Evolutionary conservation across 30 jellyfish, hydroid and myxozoan genomes (phyloP).

Genomic region (Hydractinia symbiolongicarpus): DNA sequence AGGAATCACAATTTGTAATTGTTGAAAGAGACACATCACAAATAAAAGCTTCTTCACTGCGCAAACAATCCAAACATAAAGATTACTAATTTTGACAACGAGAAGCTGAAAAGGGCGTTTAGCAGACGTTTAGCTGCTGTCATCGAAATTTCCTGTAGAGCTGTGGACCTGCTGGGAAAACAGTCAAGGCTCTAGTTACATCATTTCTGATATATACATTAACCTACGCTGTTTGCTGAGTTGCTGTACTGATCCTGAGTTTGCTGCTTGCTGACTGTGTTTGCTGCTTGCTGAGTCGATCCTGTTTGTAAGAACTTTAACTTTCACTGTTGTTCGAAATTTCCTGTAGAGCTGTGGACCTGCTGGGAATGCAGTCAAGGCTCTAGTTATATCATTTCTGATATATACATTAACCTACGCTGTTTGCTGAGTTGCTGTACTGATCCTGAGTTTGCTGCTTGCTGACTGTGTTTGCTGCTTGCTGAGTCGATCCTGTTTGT

Average conservation of each 20-base stretch:
- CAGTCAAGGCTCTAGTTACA: slow-evolving; percentile 2
- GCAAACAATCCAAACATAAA: too few species aligned
- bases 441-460: background rate
- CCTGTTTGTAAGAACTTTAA: background rate
- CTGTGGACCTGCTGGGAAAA: slow-evolving; percentile 4
- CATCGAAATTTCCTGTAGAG: background rate
- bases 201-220: background rate
- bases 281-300: background rate
- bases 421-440: background rate
- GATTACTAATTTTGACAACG: too few species aligned
- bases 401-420: background rate
- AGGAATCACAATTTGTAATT: too few species aligned
- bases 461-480: background rate
- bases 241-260: background rate
- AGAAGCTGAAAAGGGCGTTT: too few species aligned
- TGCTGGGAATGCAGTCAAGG: slow-evolving; percentile 12
- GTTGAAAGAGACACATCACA: too few species aligned
- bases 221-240: background rate
- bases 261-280: background rate
- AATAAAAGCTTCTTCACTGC: too few species aligned
- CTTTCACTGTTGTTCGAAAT: background rate
- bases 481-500: background rate
- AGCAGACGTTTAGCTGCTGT: too few species aligned
- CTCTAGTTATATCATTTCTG: background rate
- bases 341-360: slow-evolving; percentile 8